Evolutionary conservation across 2,113 vertebrate genomes (phyloP), one percentile per base, ranked within the genome.

Genomic region (Tragelaphus scriptus): DNA sequence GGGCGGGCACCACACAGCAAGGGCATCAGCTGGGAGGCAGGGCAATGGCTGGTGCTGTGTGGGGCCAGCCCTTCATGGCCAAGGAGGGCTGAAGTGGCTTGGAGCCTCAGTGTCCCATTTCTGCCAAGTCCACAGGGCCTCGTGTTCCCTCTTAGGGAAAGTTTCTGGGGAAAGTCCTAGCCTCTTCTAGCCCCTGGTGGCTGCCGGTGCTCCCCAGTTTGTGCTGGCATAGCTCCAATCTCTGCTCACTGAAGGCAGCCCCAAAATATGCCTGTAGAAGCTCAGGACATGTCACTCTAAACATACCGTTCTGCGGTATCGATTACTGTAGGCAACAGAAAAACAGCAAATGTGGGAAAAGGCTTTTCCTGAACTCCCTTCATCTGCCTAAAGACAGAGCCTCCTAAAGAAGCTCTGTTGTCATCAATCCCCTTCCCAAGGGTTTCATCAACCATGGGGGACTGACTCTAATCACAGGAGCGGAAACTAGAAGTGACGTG

Each of bases 221-320:
- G 30, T 21, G 32, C 36, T 23, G 21, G 12, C 28, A 2, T 47
- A 14, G 32, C 68, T 91, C 75, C 58, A 56, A 2, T 5, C 36
- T 75, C 58, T 49, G 59, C 9, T 56, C 23, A 7, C 56, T 36
- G 68, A 49, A 47, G 53, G 32, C 7, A 47, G 53, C 53, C 90
- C 75, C 75, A 47, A 28, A 47, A 81, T 5, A 47, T 13, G 36
- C n/a, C 85, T 55, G 21, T 4, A 7, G 6, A 26, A 7, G 23
- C 10, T 68, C 36, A 2, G 49, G 75, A 68, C 49, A 8, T 28
- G 32, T 5, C 14, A 2, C 26, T 44, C 44, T 1, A 23, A 75
- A n/a, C 25, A 15, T 6, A 28, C 25, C 1, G 0, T 58, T 21
- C 56, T 2, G 80, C 5, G 13, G 17, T 14, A 26, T 5, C 2